Evolutionary conservation across 92 coral and sea anemone species (phyloP), one percentile per base, ranked within the genome.

Genomic region (Isaurus tuberculatus): DNA sequence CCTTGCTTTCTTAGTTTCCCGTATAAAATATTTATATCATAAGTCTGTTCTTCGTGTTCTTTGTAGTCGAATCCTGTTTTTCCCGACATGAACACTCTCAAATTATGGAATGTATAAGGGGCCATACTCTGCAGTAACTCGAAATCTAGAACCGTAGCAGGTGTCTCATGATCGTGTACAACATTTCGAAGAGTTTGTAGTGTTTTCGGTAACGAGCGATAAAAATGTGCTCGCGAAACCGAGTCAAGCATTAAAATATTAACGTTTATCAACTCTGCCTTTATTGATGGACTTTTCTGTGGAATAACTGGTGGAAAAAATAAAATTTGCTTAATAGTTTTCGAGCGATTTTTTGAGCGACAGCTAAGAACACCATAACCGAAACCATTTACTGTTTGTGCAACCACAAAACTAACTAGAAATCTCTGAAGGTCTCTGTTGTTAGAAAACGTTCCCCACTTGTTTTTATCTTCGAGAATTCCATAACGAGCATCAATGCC

Each of bases 71-170:
- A 91, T 31, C 88, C 93, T 19, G 87, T 94, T 70, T 92, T 88
- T 20, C 98, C 98, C 22, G 92, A 88, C 98, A 94, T 94, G 31
- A 92, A 90, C 19, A 88, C 92, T 26, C 98, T 80, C 82, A 94
- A 73, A 28, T 94, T 94, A 63, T 94, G 98, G 36, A 94, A 92
- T 2, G 98, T 94, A 79, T 85, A 90, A 67, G 96, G 97, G 5
- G 98, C 98, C 83, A 88, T 79, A 65, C 98, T 90, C 64, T 94
- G 98, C 28, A 94, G 66, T 11, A 94, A 63, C 79, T 94, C 98
- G 74, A 85, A 94, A 73, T 94, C 98, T 14, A 93, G 66, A 2
- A 80, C 94, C 7, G 95, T 92, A 5, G 95, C 94, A 0, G 91
- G 88, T 20, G 86, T 71, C 8, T 88, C 86, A 8, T 53, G 61